Evolutionary conservation across 2,113 vertebrate species (phyloP).

Genomic region (Ochotona princeps): DNA sequence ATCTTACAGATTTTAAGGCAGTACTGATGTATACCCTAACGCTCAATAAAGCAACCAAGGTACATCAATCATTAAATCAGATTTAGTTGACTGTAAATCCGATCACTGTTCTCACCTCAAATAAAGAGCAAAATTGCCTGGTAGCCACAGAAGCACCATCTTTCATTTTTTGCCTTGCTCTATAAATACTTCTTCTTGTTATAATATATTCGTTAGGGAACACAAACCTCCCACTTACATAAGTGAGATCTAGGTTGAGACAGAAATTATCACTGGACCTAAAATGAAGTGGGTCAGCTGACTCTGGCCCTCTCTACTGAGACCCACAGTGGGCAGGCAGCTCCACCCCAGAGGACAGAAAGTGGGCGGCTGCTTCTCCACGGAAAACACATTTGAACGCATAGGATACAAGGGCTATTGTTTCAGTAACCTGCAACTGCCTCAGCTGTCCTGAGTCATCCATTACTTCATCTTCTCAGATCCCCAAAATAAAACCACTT

Average conservation of each 20-base stretch:
- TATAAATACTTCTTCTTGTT: slow-evolving; percentile 36
- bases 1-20: slow-evolving; percentile 7
- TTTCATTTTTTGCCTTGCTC: neutral
- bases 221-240: slow-evolving; percentile 20
- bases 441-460: neutral
- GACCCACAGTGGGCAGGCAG: neutral
- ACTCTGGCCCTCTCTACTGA: neutral
- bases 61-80: neutral
- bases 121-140: slow-evolving; percentile 51
- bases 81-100: slow-evolving; percentile 31
- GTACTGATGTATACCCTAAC: neutral
- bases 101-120: slow-evolving; percentile 37
- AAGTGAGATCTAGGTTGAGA: slow-evolving; percentile 18
- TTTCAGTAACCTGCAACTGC: neutral
- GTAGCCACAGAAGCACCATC: neutral
- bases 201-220: neutral
- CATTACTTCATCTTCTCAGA: slow-evolving; percentile 44
- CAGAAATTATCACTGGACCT: neutral
- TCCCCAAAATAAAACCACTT: neutral
- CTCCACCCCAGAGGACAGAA: neutral
- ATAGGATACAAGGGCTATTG: neutral
- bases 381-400: neutral
- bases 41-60: slow-evolving; percentile 23
- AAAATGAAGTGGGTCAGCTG: neutral
- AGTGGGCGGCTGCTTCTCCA: neutral